Evolutionary conservation across 1,140 invertebrate species (phyloP).

Genomic region (Drosophila tristis): DNA sequence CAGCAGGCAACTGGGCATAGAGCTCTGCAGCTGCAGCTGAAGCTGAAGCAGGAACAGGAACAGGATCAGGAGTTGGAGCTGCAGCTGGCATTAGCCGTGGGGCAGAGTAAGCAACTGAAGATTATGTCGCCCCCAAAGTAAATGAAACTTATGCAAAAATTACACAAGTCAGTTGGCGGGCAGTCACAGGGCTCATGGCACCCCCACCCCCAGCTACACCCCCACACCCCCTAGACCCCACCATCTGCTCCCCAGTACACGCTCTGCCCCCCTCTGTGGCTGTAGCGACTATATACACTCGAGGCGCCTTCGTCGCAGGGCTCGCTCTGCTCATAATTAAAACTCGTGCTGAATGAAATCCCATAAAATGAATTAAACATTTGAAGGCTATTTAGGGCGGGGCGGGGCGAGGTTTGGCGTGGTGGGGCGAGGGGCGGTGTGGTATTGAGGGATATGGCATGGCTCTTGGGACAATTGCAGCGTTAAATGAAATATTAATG

Average conservation of each 20-base stretch:
- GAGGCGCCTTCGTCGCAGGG: slow-evolving; percentile 12
- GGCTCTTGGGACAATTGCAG: slow-evolving; percentile 79
- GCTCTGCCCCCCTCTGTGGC: slow-evolving; percentile 6
- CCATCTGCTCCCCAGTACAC: neutral
- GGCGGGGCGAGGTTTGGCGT: slow-evolving; percentile 1
- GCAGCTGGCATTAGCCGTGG: slow-evolving; percentile 59
- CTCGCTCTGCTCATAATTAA: slow-evolving; percentile 70
- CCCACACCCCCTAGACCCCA: neutral
- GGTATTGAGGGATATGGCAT: slow-evolving; percentile 29
- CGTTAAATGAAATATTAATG: slow-evolving; percentile 83
- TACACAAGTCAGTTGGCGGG: slow-evolving; percentile 76
- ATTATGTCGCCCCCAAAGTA: slow-evolving; percentile 80
- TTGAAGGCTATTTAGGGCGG: slow-evolving; percentile 76
- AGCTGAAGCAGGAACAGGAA: neutral
- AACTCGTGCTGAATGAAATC: slow-evolving; percentile 80
- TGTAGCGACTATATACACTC: slow-evolving; percentile 27
- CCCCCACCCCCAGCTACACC: neutral
- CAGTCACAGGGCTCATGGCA: slow-evolving; percentile 11
- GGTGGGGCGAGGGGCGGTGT: neutral
- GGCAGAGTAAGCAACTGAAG: slow-evolving; percentile 68
- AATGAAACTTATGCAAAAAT: slow-evolving; percentile 82
- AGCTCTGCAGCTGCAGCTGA: neutral
- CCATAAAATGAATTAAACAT: slow-evolving; percentile 83
- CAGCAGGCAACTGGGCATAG: too few relatives aligned
- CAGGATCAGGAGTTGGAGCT: slow-evolving; percentile 1